These are phyloP conservation scores for Eurois occulta DNA, from an alignment of 2,888 invertebrate species.

Conservation along the genomic window DNA sequence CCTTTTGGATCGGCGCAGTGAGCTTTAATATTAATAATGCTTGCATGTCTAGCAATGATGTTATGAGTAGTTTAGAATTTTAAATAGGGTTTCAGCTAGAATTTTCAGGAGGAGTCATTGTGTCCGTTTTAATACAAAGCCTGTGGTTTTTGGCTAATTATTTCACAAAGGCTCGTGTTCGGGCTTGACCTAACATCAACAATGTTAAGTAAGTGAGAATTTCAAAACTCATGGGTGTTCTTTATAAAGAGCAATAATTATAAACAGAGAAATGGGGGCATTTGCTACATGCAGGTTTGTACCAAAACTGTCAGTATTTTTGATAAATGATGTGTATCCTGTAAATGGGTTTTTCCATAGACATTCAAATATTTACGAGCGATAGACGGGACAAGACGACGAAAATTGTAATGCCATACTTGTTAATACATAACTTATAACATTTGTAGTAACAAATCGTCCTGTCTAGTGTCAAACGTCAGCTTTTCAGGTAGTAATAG, in stretches of 20 bases:
- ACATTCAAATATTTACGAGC: too few species aligned
- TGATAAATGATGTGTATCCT: not conserved
- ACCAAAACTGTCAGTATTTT: not conserved
- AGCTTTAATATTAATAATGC: constrained; percentile 29
- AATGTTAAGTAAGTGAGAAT: not conserved
- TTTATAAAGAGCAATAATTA: too few species aligned
- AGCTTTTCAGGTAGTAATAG: too few species aligned
- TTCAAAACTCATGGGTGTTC: not conserved
- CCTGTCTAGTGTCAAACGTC: too few species aligned
- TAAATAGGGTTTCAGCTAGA: not conserved
- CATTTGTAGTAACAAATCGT: too few species aligned
- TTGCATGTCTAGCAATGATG: constrained; percentile 7
- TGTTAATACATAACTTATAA: too few species aligned
- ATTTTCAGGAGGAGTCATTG: not conserved
- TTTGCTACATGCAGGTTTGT: not conserved
- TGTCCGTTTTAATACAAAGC: not conserved
- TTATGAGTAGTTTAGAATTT: not conserved
- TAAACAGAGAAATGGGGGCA: not conserved
- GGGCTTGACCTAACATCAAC: not conserved
- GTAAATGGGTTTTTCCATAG: too few species aligned
- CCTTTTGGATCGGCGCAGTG: not conserved
- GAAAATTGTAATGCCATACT: too few species aligned
- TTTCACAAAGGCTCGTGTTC: not conserved
- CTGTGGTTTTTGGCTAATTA: not conserved
- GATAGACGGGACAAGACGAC: too few species aligned